phyloP scores from a whole-genome alignment of 2,888 invertebrate genomes.

The Tenthredo scrophulariae region DNA sequence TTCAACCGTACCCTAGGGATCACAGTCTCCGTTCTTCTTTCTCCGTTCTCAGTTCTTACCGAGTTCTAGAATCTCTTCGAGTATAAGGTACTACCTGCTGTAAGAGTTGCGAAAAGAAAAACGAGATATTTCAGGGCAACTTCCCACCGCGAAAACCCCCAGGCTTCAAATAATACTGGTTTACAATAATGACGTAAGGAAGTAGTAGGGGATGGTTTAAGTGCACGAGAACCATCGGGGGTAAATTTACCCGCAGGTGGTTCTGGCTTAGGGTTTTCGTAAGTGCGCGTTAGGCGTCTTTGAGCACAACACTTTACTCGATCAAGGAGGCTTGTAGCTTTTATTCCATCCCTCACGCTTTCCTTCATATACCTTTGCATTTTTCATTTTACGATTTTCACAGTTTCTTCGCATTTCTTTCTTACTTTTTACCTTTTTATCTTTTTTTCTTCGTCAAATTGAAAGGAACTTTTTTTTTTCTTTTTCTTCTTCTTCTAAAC shows the following conservation, averaged over 20 bases:
- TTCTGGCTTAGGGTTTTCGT: conserved; percentile 8
- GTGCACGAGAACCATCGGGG: neutral
- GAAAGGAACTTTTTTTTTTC: neutral
- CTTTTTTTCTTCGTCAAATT: neutral
- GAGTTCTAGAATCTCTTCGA: neutral
- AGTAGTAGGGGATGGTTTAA: conserved; percentile 19
- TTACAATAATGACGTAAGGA: conserved; percentile 29
- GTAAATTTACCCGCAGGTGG: conserved; percentile 14
- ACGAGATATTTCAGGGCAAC: conserved; percentile 13
- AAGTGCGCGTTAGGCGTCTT: conserved; percentile 41
- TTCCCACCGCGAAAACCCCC: neutral
- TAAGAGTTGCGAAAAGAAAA: neutral
- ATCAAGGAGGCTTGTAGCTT: conserved; percentile 28
- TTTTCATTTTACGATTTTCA: neutral
- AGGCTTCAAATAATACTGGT: conserved; percentile 18
- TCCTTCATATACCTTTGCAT: neutral
- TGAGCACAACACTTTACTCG: conserved; percentile 39
- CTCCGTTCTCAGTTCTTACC: neutral
- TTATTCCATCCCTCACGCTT: conserved; percentile 1
- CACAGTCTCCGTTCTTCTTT: neutral
- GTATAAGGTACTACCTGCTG: neutral
- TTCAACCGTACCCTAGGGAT: conserved; percentile 30
- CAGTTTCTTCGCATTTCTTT: too few species aligned
- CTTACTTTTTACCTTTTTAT: neutral
- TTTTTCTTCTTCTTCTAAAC: neutral